Conservation (phyloP, 2,888 invertebrate genomes). For the Andrena minutula region DNA sequence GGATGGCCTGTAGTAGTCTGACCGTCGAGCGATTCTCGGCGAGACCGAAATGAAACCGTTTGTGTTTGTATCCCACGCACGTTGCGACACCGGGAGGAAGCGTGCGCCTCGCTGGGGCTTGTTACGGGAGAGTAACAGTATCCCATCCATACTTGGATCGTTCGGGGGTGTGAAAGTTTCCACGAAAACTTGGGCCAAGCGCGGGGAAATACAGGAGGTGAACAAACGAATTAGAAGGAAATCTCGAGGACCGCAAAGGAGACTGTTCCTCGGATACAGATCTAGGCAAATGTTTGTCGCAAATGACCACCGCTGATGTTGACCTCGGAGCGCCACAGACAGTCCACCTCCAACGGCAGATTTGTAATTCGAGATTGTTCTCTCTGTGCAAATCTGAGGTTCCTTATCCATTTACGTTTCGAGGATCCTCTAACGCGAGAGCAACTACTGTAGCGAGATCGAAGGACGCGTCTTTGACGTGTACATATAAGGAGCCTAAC, state of each 20-base stretch:
- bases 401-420: slow-evolving; percentile 23
- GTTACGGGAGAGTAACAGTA: slow-evolving; percentile 25
- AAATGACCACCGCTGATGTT: slow-evolving; percentile 23
- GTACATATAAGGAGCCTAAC: background rate
- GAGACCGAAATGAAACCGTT: slow-evolving; percentile 27
- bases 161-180: too few relatives aligned
- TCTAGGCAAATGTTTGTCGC: slow-evolving; percentile 49
- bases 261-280: slow-evolving; percentile 17
- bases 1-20: slow-evolving; percentile 31
- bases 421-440: slow-evolving; percentile 5
- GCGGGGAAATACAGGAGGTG: background rate
- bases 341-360: background rate
- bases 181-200: too few relatives aligned
- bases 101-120: slow-evolving; percentile 17
- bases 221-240: slow-evolving; percentile 6
- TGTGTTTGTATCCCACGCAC: slow-evolving; percentile 36
- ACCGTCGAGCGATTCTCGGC: slow-evolving; percentile 12
- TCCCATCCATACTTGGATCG: too few relatives aligned
- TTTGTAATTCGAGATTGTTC: slow-evolving; percentile 40
- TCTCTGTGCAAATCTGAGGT: background rate
- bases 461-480: background rate
- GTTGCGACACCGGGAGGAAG: slow-evolving; percentile 49
- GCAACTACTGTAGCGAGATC: too few relatives aligned
- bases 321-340: slow-evolving; percentile 27
- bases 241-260: background rate